Evolutionary conservation across 2,888 invertebrate genomes (phyloP).

Genomic region (Ophion ellenae): DNA sequence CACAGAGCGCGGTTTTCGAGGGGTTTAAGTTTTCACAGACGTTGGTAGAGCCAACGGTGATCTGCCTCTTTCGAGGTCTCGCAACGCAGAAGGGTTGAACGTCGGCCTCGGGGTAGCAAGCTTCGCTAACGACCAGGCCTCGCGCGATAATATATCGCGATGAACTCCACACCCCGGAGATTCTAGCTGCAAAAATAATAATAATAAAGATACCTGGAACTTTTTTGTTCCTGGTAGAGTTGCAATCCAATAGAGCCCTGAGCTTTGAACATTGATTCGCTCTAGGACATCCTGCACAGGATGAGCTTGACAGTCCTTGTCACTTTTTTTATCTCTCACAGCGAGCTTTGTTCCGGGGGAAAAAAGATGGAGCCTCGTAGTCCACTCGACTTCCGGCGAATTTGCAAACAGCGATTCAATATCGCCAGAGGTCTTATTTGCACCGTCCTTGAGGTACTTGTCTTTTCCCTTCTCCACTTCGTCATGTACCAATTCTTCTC

Average conservation of each 20-base stretch:
- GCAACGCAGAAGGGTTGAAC: conserved; percentile 76
- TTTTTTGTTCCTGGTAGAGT: not conserved
- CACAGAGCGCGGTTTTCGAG: conserved; percentile 57
- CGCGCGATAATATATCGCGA: conserved; percentile 69
- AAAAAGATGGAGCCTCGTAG: not conserved
- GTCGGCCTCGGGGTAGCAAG: conserved; percentile 75
- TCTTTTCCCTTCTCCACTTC: conserved; percentile 21
- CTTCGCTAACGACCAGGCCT: conserved; percentile 73
- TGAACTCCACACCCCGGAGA: conserved; percentile 47
- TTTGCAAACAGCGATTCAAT: conserved; percentile 28
- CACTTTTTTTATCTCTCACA: no score
- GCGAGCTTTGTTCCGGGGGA: no score
- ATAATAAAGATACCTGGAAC: not conserved
- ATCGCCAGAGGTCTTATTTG: conserved; percentile 18
- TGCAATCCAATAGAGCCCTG: no score
- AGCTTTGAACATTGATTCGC: no score
- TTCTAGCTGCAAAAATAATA: conserved; percentile 14
- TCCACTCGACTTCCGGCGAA: conserved; percentile 56
- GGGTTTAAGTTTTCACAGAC: conserved; percentile 44
- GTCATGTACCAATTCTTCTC: not conserved
- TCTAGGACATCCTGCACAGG: no score
- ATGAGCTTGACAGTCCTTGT: no score
- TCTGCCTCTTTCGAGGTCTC: conserved; percentile 63
- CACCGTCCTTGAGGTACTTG: conserved; percentile 19
- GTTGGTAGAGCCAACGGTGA: conserved; percentile 43